Evolutionary conservation across 2,888 invertebrate genomes (phyloP).

Genomic region (Oxyscelio sp.): DNA sequence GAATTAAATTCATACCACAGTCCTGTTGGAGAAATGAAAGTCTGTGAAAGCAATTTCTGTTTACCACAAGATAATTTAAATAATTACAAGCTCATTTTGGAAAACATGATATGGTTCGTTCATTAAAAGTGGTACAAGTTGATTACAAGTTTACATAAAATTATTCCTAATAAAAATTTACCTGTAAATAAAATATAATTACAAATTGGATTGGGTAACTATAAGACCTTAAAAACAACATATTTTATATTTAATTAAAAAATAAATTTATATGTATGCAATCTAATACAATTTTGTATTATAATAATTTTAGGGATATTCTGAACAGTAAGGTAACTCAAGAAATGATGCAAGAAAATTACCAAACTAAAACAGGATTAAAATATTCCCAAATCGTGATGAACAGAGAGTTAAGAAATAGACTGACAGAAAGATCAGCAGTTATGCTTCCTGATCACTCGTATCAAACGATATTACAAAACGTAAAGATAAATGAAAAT

Average conservation of each 20-base stretch:
- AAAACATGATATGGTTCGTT: slow-evolving; percentile 19
- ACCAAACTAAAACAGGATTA: background rate
- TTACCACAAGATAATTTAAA: background rate
- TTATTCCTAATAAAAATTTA: too few species aligned
- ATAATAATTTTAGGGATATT: slow-evolving; percentile 19
- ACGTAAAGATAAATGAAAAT: background rate
- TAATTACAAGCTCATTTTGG: background rate
- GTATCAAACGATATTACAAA: slow-evolving; percentile 7
- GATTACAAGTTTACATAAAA: too few species aligned
- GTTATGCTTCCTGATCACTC: background rate
- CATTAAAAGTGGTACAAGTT: too few species aligned
- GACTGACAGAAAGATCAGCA: slow-evolving; percentile 6
- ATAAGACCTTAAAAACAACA: too few species aligned
- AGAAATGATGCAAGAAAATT: background rate
- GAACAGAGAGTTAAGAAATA: background rate
- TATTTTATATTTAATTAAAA: background rate
- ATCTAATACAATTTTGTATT: too few species aligned
- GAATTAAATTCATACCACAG: too few species aligned
- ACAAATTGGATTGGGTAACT: too few species aligned
- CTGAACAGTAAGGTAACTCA: background rate
- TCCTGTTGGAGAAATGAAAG: too few species aligned
- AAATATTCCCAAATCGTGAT: slow-evolving; percentile 11
- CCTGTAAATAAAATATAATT: too few species aligned
- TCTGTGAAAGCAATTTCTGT: too few species aligned
- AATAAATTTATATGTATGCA: too few species aligned